Base-by-base conservation (phyloP, 2,797 vertebrate genomes). In the Bradypodion pumilum region DNA sequence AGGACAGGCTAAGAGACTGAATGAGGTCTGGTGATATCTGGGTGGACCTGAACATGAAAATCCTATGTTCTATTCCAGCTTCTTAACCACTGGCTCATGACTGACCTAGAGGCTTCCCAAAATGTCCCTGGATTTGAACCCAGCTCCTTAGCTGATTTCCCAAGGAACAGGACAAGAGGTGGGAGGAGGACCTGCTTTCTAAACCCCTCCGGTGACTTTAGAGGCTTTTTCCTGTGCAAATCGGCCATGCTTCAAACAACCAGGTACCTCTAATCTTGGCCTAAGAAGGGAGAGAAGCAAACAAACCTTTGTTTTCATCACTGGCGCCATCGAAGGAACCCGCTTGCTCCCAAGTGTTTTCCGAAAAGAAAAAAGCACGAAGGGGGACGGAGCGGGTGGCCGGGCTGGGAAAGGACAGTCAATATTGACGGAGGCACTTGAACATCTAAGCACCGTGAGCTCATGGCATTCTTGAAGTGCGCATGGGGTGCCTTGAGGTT, bases 371-470 rank as follows among this genome's bases (percentile, higher is more conserved):
- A n/a, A 56, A 46, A 78, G 85, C 23, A 13, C 40, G 42, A 40
- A 52, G 78, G 7, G 35, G 65, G 15, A 21, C 4, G 1, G 42
- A 40, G 5, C 23, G 25, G 46, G 21, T 5, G 37, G 29, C 7
- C 27, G 10, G 69, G n/a, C 56, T 27, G 32, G 4, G 42, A 59
- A 66, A 19, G 72, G 81, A 74, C 49, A 46, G 89, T 90, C 91
- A 89, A 89, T 89, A 87, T 89, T 92, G 88, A 87, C 78, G 49
- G 40, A 89, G 49, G 44, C 59, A 16, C 76, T 83, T 23, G 23
- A 65, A 66, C 59, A 76, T 72, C 59, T 78, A 35, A 74, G 59
- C 15, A 4, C 19, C 25, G 23, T 84, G 77, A 84, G 62, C 78
- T 86, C 84, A 84, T n/a, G 23, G 8, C 66, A 78, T 88, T 89